Conservation (phyloP, 1,140 invertebrate species). For the Agrypnia vestita region DNA sequence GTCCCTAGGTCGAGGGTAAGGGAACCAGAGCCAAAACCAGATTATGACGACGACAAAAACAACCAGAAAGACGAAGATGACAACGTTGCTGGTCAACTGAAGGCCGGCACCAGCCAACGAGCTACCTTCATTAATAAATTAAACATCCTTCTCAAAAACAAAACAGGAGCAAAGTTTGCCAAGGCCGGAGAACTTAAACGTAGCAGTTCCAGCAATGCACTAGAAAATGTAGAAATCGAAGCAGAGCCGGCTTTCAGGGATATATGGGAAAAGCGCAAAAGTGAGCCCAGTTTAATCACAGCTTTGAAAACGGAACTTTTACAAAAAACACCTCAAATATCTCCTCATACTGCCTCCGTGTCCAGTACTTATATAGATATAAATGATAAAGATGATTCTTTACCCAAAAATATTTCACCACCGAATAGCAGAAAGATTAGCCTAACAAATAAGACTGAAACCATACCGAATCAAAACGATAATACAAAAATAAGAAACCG, state of each 20-base stretch:
- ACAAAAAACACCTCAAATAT: neutral
- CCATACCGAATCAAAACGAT: neutral
- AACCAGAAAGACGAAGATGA: neutral
- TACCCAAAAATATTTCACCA: neutral
- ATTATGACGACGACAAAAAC: constrained; percentile 15
- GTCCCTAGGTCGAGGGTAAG: neutral
- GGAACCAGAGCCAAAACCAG: constrained; percentile 17
- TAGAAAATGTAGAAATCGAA: constrained; percentile 3
- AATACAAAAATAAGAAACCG: neutral
- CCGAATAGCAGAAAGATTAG: constrained; percentile 5
- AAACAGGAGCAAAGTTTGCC: neutral
- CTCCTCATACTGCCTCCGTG: neutral
- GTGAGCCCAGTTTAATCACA: constrained; percentile 37
- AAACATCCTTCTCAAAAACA: constrained; percentile 41
- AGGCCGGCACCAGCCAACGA: constrained; percentile 21
- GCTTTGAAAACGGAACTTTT: constrained; percentile 27
- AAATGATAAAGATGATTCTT: constrained; percentile 6
- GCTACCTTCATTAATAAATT: constrained; percentile 38
- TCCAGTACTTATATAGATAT: neutral
- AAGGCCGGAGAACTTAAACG: constrained; percentile 12
- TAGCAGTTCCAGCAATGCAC: constrained; percentile 14
- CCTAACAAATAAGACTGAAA: constrained; percentile 18
- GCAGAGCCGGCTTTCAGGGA: neutral
- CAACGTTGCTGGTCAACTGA: neutral
- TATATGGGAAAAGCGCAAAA: constrained; percentile 17